phyloP scores from a whole-genome alignment of 2,888 invertebrate species.

The Ditula angustiorana region DNA sequence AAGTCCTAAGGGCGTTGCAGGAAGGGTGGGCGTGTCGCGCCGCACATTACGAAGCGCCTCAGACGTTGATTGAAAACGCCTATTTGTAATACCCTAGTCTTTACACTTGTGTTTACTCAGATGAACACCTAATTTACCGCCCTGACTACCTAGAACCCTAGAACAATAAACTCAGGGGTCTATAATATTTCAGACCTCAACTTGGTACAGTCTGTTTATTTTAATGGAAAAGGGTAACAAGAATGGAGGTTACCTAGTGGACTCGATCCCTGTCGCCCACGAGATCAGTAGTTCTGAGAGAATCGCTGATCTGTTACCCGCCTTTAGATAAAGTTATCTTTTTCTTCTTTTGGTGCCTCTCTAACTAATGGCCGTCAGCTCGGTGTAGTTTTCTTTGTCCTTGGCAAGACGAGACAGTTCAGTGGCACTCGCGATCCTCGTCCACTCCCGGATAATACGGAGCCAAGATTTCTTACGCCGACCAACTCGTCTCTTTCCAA shows the following conservation, averaged over 20 bases:
- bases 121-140: neutral
- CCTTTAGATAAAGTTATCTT: too few species aligned
- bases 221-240: too few species aligned
- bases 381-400: neutral
- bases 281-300: too few species aligned
- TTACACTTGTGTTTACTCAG: neutral
- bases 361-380: neutral
- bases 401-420: neutral
- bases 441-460: neutral
- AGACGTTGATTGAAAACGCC: constrained; percentile 40
- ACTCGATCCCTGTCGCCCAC: too few species aligned
- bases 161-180: too few species aligned
- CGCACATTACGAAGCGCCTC: constrained; percentile 26
- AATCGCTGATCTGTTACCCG: too few species aligned
- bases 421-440: neutral
- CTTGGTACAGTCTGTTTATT: too few species aligned
- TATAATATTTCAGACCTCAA: too few species aligned
- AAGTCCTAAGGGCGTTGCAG: constrained; percentile 29
- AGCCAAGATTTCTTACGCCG: neutral
- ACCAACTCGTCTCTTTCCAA: too few species aligned
- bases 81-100: constrained; percentile 33
- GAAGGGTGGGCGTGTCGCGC: constrained; percentile 24
- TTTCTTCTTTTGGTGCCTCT: neutral
- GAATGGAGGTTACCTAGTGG: too few species aligned
- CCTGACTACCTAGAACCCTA: neutral